phyloP scores from a whole-genome alignment of 2,113 vertebrate species.

The Vireo altiloquus region DNA sequence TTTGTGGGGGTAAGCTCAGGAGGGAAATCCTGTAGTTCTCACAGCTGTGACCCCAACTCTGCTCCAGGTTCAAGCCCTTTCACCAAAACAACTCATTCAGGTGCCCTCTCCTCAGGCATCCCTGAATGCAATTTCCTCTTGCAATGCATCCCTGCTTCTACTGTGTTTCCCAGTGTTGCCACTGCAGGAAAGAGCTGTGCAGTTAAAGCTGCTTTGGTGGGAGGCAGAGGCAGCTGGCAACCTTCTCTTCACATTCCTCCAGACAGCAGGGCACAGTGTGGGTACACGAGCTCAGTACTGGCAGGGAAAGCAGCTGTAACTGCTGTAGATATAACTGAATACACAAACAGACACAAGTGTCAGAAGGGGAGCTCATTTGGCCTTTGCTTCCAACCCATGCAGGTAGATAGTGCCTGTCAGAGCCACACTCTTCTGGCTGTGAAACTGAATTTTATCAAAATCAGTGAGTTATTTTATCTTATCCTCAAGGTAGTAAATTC shows the following conservation, averaged over 20 bases:
- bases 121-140: neutral
- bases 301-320: neutral
- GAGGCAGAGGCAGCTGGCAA: neutral
- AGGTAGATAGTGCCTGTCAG: neutral
- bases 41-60: neutral
- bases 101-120: neutral
- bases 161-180: neutral
- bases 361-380: neutral
- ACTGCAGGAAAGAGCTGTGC: neutral
- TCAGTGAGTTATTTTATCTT: neutral
- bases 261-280: neutral
- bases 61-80: neutral
- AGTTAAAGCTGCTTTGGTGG: neutral
- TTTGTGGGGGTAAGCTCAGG: neutral
- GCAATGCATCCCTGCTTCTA: neutral
- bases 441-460: neutral
- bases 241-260: neutral
- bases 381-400: neutral
- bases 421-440: neutral
- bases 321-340: neutral
- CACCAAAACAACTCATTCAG: neutral
- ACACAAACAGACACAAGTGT: neutral
- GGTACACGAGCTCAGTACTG: fast-evolving
- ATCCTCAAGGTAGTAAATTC: neutral
- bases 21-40: neutral